phyloP scores from a whole-genome alignment of 2,113 vertebrate species.

The Mola mola region DNA sequence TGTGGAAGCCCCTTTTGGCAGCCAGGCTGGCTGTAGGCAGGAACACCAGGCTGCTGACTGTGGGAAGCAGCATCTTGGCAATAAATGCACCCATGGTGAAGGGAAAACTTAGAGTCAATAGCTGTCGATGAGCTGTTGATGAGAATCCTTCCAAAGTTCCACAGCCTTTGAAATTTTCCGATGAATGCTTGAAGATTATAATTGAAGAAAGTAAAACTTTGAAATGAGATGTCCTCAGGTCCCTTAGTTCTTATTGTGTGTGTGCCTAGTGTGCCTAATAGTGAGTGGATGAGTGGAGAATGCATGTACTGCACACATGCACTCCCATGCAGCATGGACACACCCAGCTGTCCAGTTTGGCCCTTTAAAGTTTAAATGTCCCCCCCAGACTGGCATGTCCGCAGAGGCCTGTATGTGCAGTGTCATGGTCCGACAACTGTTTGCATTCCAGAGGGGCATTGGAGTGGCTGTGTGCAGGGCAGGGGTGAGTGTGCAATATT shows the following conservation, averaged over 20 bases:
- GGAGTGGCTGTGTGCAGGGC: conserved; percentile 17
- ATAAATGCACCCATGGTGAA: conserved; percentile 89
- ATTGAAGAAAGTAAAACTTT: background rate
- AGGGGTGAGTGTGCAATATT: background rate
- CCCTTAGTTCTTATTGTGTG: background rate
- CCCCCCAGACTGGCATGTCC: conserved; percentile 11
- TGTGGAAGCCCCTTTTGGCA: conserved; percentile 92
- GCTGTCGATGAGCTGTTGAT: background rate
- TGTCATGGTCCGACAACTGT: conserved; percentile 73
- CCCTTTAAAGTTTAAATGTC: conserved; percentile 88
- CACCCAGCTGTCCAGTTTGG: conserved; percentile 72
- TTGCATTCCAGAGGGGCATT: conserved; percentile 59
- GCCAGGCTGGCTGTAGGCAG: conserved; percentile 92
- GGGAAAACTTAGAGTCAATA: background rate
- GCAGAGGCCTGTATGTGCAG: conserved; percentile 32
- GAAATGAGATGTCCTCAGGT: background rate
- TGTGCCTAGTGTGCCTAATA: background rate
- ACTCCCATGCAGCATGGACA: conserved; percentile 15
- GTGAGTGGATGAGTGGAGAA: conserved; percentile 3
- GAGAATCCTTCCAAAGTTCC: background rate
- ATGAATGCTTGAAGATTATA: background rate
- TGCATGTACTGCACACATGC: background rate
- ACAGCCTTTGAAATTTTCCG: background rate
- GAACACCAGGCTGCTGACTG: conserved; percentile 92
- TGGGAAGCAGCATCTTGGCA: conserved; percentile 94